Base-by-base conservation (phyloP, 2,113 vertebrate species). In the Dermatemys mawii region DNA sequence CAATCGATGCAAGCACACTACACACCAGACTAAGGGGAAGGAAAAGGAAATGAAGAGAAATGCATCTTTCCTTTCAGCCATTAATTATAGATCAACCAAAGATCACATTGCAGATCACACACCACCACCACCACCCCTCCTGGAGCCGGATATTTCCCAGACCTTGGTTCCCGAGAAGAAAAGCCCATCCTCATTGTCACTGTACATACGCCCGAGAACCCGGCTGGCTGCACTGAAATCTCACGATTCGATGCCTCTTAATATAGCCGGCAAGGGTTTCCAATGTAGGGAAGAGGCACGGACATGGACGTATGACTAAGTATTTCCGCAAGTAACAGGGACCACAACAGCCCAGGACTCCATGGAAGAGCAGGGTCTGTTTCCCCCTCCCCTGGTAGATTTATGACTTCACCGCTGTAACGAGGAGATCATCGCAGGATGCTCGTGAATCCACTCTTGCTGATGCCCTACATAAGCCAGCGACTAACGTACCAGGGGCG, bases 11-110 rank as follows among this genome's bases (percentile, higher is more conserved):
- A 13, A 97, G 95, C 96, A 95, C 97, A 97, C 94, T 91, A 95
- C 97, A 90, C 96, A 70, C 89, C 96, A 92, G 97, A 93, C 79
- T 14, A 67, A 83, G 92, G 94, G 90, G 94, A 90, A 95, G 97
- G 95, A 90, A 63, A 96, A 96, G 92, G 46, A 32, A 91, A 88
- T 87, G 79, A 55, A 80, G 95, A 57, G 93, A 73, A 93, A 93
- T 92, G 94, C 98, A 78, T 97, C 97, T 90, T 92, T 90, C 94
- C 97, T 97, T 98, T 97, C 97, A 95, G 98, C 98, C 98, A 98
- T 98, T 96, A 98, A 98, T 98, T 95, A 97, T 94, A 91, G 92
- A 97, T 91, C 96, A 91, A 94, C 97, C 96, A 84, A 96, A 96
- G 88, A 95, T 35, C 96, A 90, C 93, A 11, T 38, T 29, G 89